Evolutionary conservation across 1,140 invertebrate genomes (phyloP).

Genomic region (Drosophila subobscura): DNA sequence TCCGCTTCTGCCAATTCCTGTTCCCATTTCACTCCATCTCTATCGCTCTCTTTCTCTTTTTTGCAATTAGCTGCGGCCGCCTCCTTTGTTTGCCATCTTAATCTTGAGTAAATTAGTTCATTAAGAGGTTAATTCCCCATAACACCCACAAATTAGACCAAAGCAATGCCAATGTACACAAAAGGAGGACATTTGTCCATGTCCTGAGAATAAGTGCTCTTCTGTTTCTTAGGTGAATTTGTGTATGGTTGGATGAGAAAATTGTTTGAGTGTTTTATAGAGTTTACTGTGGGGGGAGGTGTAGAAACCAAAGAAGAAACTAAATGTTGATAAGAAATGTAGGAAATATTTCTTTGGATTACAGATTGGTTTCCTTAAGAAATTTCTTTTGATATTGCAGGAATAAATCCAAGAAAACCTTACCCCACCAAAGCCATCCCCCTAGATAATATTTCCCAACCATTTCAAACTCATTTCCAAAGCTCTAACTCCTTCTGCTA

Average conservation of each 20-base stretch:
- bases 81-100: conserved; percentile 79
- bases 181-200: neutral
- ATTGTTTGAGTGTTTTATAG: conserved; percentile 37
- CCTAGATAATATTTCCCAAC: no score
- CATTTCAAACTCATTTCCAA: neutral
- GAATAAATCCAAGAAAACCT: neutral
- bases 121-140: conserved; percentile 83
- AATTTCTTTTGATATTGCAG: no score
- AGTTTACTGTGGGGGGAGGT: neutral
- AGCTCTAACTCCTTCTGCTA: neutral
- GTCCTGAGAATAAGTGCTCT: conserved; percentile 18
- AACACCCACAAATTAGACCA: conserved; percentile 80
- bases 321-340: no score
- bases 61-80: conserved; percentile 73
- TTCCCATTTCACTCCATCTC: conserved; percentile 1
- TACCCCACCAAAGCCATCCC: neutral
- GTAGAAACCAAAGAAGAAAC: no score
- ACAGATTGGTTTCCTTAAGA: no score
- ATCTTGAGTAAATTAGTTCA: conserved; percentile 83
- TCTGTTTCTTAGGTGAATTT: conserved; percentile 18
- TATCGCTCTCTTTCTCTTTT: conserved; percentile 24
- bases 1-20: neutral
- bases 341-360: no score
- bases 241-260: conserved; percentile 7
- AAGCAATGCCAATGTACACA: conserved; percentile 18